phyloP scores from a whole-genome alignment of 2,113 vertebrate genomes.

The Ictalurus punctatus region DNA sequence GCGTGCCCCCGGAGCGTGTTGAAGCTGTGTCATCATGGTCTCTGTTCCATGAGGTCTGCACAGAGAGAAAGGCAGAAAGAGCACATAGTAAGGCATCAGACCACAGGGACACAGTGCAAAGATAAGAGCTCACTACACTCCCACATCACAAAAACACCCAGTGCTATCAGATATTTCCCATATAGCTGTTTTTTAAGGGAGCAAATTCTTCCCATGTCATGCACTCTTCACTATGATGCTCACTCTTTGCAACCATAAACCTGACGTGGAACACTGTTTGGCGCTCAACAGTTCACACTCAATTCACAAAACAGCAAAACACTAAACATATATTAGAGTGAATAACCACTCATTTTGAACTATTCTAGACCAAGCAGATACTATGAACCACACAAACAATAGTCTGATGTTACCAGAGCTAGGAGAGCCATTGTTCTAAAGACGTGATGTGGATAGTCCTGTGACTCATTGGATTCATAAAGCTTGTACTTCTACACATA shows the following conservation, averaged over 20 bases:
- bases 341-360: neutral
- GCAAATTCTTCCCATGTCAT: slow-evolving; percentile 1
- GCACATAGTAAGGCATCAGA: slow-evolving; percentile 33
- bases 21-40: slow-evolving; percentile 98
- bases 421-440: slow-evolving; percentile 67
- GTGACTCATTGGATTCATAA: neutral
- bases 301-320: neutral
- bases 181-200: slow-evolving; percentile 19
- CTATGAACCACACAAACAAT: neutral
- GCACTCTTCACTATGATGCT: slow-evolving; percentile 4
- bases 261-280: neutral
- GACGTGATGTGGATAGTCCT: slow-evolving; percentile 22
- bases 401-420: slow-evolving; percentile 62
- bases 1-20: slow-evolving; percentile 94
- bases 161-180: slow-evolving; percentile 45
- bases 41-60: slow-evolving; percentile 97
- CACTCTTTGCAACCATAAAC: neutral
- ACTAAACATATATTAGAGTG: neutral
- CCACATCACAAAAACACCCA: slow-evolving; percentile 41
- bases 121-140: slow-evolving; percentile 39
- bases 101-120: slow-evolving; percentile 38
- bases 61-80: slow-evolving; percentile 24
- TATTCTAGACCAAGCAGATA: neutral
- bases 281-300: neutral
- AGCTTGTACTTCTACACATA: slow-evolving; percentile 6